Evolutionary conservation across 2,888 invertebrate species (phyloP), one percentile per base, ranked within the genome.

Genomic region (Pardosa pseudoannulata): DNA sequence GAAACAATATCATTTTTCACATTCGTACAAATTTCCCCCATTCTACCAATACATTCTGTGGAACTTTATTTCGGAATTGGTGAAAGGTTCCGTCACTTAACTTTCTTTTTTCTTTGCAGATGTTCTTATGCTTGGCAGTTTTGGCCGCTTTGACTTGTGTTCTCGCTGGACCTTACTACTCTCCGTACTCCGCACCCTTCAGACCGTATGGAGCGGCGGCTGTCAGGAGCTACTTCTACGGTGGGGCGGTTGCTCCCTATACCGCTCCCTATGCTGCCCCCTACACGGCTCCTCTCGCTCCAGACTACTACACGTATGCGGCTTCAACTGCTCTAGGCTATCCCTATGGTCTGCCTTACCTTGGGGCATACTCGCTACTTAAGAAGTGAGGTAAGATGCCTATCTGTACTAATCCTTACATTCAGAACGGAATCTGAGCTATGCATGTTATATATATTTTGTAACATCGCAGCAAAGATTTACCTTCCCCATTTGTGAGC

Each of bases 321-420:
- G 16, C 28, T 11, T n/a, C 16, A n/a, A 11, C 65, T n/a, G 36
- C 23, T n/a, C 32, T 5, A 9, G 32, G 67, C 1, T n/a, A 23
- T 32, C 16, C 31, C 67, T 72, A 79, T 31, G 70, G 74, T 9
- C 70, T 62, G 6, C 74, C 81, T 11, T 71, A 75, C 36, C 28
- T 65, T 74, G 1, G 71, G 27, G 64, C 65, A 19, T 82, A 75
- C 64, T 70, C 75, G 0, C 28, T n/a, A 16, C 19, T 29, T 11
- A 83, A 85, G 71, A 85, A 85, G 39, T 85, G 41, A 76, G 23
- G 2, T n/a, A n/a, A n/a, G n/a, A n/a, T n/a, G n/a, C n/a, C n/a
- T n/a, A n/a, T n/a, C n/a, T n/a, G n/a, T n/a, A n/a, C n/a, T n/a
- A n/a, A n/a, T n/a, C n/a, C n/a, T n/a, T n/a, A n/a, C n/a, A n/a